Percentiles rank a stretch among this genome's conserved stretches.
These are phyloP conservation scores for Malthinus flaveolus DNA, from an alignment of 2,888 invertebrate genomes.

Conservation along the genomic window DNA sequence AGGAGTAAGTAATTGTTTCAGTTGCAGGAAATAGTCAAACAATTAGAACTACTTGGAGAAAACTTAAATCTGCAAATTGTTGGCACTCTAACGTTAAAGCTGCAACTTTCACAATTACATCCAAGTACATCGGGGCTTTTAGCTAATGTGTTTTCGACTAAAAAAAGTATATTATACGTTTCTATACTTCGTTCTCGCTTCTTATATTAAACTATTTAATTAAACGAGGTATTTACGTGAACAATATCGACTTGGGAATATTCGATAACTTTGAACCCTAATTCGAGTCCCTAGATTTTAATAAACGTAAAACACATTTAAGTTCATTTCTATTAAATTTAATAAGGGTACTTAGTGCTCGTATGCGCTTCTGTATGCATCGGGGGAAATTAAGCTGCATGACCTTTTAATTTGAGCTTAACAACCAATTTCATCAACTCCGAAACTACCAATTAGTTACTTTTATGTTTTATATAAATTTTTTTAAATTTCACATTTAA, in stretches of 20 bases:
- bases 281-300: conserved; percentile 33
- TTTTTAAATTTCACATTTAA: background rate
- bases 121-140: conserved; percentile 26
- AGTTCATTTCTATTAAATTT: conserved; percentile 44
- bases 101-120: conserved; percentile 31
- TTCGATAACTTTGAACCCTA: conserved; percentile 19
- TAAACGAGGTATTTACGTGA: background rate
- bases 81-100: conserved; percentile 26
- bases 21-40: conserved; percentile 17
- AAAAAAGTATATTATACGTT: conserved; percentile 17
- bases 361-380: conserved; percentile 25
- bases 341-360: conserved; percentile 39
- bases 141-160: conserved; percentile 25
- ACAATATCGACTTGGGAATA: conserved; percentile 1
- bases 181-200: conserved; percentile 10
- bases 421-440: conserved; percentile 22
- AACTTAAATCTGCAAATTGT: conserved; percentile 29
- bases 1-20: conserved; percentile 9
- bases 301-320: conserved; percentile 42
- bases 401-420: conserved; percentile 20
- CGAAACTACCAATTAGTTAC: conserved; percentile 20
- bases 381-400: conserved; percentile 24
- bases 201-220: background rate
- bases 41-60: conserved; percentile 21
- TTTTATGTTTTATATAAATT: background rate